phyloP scores from a whole-genome alignment of 2,797 vertebrate genomes.

The Myoxocephalus aenaeus region DNA sequence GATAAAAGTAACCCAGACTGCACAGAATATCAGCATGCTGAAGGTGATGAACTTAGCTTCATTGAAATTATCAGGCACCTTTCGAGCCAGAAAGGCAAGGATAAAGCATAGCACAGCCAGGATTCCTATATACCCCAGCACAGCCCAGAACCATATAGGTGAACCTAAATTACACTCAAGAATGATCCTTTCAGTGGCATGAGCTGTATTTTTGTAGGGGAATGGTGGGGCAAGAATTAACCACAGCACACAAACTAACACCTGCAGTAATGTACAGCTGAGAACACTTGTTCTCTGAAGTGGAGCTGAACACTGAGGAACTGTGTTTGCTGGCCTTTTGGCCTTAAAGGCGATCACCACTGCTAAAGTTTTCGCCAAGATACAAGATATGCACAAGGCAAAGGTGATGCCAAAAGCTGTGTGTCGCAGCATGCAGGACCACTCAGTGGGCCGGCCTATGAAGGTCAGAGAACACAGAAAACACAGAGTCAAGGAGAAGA shows the following conservation, averaged over 20 bases:
- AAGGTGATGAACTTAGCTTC: conserved; percentile 85
- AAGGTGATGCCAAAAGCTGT: conserved; percentile 79
- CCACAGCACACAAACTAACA: conserved; percentile 79
- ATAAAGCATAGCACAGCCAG: conserved; percentile 76
- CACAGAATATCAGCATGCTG: conserved; percentile 84
- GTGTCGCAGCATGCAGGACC: conserved; percentile 83
- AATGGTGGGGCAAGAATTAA: conserved; percentile 73
- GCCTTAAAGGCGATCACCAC: conserved; percentile 81
- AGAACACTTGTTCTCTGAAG: conserved; percentile 79
- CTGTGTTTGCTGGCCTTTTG: conserved; percentile 62
- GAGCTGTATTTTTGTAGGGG: conserved; percentile 72
- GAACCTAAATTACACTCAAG: conserved; percentile 82
- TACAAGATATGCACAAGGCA: conserved; percentile 81
- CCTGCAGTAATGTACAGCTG: conserved; percentile 75
- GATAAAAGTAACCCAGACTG: conserved; percentile 83
- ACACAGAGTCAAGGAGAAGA: conserved; percentile 80
- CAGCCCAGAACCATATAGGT: conserved; percentile 80
- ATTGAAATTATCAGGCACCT: conserved; percentile 84
- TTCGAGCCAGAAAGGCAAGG: conserved; percentile 81
- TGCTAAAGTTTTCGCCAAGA: conserved; percentile 81
- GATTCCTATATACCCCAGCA: conserved; percentile 79
- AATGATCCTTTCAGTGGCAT: conserved; percentile 75
- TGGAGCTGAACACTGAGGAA: conserved; percentile 74
- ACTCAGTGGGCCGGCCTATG: conserved; percentile 74
- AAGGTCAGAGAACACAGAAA: conserved; percentile 82